Conservation (phyloP, 2,888 invertebrate genomes). For the Lasioglossum figueresi region DNA sequence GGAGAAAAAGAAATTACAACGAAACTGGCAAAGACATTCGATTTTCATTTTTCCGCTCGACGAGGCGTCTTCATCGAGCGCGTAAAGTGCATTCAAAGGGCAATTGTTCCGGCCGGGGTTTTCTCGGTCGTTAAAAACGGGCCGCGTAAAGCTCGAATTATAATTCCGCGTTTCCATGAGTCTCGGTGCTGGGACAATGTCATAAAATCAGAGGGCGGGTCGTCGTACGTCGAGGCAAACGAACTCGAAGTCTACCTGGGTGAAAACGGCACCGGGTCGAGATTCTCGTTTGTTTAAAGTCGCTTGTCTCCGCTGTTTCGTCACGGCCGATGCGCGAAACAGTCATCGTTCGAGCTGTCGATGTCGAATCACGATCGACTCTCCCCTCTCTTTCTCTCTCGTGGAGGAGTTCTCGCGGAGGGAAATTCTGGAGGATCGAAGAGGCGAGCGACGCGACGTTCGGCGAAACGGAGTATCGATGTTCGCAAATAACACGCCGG, state of each 20-base stretch:
- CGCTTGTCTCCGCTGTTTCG: conserved; percentile 57
- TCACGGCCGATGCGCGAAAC: conserved; percentile 47
- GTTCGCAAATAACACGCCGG: conserved; percentile 15
- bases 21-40: background rate
- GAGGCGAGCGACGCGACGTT: background rate
- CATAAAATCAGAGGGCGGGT: conserved; percentile 27
- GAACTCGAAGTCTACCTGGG: conserved; percentile 53
- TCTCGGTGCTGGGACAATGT: background rate
- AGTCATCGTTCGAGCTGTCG: conserved; percentile 51
- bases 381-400: background rate
- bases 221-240: conserved; percentile 40
- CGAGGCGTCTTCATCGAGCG: background rate
- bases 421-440: background rate
- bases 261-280: conserved; percentile 33
- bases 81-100: background rate
- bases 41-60: background rate
- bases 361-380: conserved; percentile 32
- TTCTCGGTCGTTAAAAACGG: background rate
- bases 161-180: background rate
- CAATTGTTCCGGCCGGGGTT: background rate
- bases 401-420: conserved; percentile 23
- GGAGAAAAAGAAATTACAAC: background rate
- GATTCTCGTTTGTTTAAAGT: conserved; percentile 67
- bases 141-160: background rate
- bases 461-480: background rate